Percentiles rank a stretch among this genome's conserved stretches.
These are phyloP conservation scores for Trichonephila inaurata DNA, from an alignment of 1,140 invertebrate species.

Conservation along the genomic window DNA sequence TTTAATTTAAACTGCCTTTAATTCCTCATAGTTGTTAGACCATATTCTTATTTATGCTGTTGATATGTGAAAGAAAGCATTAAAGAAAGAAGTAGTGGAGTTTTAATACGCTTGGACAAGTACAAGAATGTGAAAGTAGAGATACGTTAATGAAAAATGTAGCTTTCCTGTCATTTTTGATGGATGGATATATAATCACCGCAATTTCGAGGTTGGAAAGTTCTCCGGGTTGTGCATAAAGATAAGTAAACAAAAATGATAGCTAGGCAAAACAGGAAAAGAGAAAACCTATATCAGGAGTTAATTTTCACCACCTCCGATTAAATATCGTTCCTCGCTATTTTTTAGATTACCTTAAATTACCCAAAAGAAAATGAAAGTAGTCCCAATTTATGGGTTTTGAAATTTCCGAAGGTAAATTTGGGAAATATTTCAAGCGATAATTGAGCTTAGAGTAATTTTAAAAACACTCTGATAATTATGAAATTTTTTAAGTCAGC, in stretches of 20 bases:
- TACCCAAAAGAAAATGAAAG: too few relatives aligned
- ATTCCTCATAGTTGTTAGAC: too few relatives aligned
- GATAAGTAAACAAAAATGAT: neutral
- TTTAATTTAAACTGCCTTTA: too few relatives aligned
- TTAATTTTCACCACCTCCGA: neutral
- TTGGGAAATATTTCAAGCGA: too few relatives aligned
- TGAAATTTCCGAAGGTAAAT: too few relatives aligned
- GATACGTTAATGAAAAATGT: neutral
- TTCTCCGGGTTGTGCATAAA: neutral
- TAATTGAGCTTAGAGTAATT: too few relatives aligned
- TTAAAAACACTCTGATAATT: too few relatives aligned
- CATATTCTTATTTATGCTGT: neutral
- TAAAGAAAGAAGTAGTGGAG: neutral
- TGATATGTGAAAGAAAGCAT: neutral
- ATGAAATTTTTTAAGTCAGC: too few relatives aligned
- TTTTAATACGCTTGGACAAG: neutral
- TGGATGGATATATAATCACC: slow-evolving; percentile 52
- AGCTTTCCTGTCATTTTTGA: neutral
- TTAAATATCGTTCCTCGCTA: neutral
- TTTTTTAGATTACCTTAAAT: too few relatives aligned
- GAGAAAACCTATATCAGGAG: neutral
- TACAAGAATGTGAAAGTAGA: neutral
- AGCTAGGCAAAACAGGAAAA: neutral
- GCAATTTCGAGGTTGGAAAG: slow-evolving; percentile 23
- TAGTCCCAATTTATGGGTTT: too few relatives aligned